These are phyloP conservation scores for Hirundo rustica DNA, from an alignment of 2,797 vertebrate species.

Conservation along the genomic window DNA sequence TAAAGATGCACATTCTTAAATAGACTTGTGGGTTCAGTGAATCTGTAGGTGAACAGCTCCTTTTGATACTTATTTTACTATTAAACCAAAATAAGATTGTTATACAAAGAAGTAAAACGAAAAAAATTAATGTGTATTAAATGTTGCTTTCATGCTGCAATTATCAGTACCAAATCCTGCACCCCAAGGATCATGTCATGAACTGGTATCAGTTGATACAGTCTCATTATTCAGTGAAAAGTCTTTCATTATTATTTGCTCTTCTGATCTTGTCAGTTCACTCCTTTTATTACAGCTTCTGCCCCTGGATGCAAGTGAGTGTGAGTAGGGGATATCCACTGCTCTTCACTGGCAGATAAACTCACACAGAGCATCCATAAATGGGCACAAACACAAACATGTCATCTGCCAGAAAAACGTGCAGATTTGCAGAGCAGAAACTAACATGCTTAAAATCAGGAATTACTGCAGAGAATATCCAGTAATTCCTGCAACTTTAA, in stretches of 20 bases:
- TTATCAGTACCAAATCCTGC: background rate
- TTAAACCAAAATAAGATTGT: background rate
- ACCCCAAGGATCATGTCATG: background rate
- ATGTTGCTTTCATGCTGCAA: background rate
- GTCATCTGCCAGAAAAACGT: background rate
- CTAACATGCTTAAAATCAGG: background rate
- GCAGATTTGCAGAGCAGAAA: background rate
- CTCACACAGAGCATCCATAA: background rate
- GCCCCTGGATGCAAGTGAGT: background rate
- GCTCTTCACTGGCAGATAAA: background rate
- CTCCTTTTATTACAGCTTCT: background rate
- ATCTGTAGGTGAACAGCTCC: background rate
- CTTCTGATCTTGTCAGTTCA: background rate
- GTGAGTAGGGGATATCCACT: background rate
- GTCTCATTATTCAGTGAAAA: background rate
- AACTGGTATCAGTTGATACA: background rate
- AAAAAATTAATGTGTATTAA: background rate
- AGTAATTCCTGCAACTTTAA: background rate
- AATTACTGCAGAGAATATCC: background rate
- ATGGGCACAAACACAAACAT: background rate
- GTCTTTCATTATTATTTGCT: background rate
- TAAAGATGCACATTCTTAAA: background rate
- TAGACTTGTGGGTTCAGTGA: background rate
- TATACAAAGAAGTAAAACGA: background rate
- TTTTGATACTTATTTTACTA: background rate